phyloP scores from a whole-genome alignment of 92 coral and sea anemone genomes.

The Pocillopora meandrina region DNA sequence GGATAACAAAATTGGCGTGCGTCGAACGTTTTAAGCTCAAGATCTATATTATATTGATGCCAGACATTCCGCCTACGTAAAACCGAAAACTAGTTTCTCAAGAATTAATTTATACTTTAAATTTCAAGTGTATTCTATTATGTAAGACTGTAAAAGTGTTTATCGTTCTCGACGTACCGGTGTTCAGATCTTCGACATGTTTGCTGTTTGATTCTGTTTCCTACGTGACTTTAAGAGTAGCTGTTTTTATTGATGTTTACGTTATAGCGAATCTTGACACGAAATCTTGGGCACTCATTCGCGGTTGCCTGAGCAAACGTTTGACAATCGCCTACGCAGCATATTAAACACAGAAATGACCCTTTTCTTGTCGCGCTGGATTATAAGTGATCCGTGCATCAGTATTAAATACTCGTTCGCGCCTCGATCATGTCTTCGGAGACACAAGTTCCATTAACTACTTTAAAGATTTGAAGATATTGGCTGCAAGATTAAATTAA shows the following conservation, averaged over 20 bases:
- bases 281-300: not conserved
- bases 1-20: not conserved
- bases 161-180: not conserved
- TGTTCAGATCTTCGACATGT: not conserved
- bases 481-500: constrained; percentile 7
- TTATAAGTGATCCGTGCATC: not conserved
- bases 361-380: not conserved
- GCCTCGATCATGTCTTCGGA: not conserved
- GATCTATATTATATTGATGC: constrained; percentile 21
- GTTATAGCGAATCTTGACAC: constrained; percentile 24
- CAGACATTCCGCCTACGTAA: not conserved
- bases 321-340: not conserved
- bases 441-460: not conserved
- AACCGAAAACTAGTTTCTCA: constrained; percentile 1
- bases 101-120: not conserved
- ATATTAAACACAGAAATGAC: not conserved
- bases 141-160: not conserved
- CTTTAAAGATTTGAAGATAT: not conserved
- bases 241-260: constrained; percentile 26
- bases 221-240: constrained; percentile 17
- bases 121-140: constrained; percentile 1
- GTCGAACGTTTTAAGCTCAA: not conserved
- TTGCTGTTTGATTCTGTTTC: not conserved
- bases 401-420: not conserved
- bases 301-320: not conserved